Conservation (phyloP, 2,797 vertebrate species). For the Spea hammondii region DNA sequence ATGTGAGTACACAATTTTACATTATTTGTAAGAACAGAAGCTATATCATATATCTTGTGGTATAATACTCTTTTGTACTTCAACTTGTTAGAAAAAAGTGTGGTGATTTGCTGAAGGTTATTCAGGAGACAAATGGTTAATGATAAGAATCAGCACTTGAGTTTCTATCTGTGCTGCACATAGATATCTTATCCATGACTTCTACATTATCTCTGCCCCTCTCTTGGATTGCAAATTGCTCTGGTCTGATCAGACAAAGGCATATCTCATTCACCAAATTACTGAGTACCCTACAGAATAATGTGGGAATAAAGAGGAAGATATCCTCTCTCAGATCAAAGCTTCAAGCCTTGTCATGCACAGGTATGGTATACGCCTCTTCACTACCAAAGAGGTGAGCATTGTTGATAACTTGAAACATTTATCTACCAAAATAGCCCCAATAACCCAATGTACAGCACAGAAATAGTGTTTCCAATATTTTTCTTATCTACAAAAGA, state of each 20-base stretch:
- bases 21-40: too few species aligned
- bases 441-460: background rate
- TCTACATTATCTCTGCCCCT: conserved; percentile 79
- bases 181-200: conserved; percentile 77
- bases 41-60: too few species aligned
- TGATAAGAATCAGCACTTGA: conserved; percentile 46
- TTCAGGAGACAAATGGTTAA: conserved; percentile 39
- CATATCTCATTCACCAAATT: conserved; percentile 71
- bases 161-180: conserved; percentile 68
- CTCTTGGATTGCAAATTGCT: conserved; percentile 88
- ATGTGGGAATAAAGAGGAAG: conserved; percentile 76
- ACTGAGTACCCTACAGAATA: conserved; percentile 72
- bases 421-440: background rate
- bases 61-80: too few species aligned
- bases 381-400: conserved; percentile 60
- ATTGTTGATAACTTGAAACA: background rate
- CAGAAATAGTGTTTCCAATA: background rate
- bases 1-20: too few species aligned
- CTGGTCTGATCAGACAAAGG: conserved; percentile 87
- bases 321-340: conserved; percentile 85
- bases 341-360: conserved; percentile 69
- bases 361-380: conserved; percentile 65
- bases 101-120: conserved; percentile 8
- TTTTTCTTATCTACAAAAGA: too few species aligned
- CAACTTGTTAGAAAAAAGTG: background rate